Conservation (phyloP, 2,113 vertebrate genomes). For the Brachyhypopomus occidentalis region DNA sequence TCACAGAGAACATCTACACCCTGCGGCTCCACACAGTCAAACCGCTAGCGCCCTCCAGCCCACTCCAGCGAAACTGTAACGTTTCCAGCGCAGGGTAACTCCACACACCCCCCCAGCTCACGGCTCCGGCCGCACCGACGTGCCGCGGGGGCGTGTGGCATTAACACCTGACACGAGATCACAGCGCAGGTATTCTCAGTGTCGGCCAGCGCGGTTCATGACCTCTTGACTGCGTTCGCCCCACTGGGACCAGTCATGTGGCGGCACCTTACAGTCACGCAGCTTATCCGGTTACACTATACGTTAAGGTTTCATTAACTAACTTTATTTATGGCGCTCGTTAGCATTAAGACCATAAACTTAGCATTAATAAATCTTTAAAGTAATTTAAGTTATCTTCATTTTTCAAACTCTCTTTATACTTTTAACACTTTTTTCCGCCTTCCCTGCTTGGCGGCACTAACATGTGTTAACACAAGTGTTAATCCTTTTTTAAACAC, state of each 20-base stretch:
- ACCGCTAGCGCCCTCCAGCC: slow-evolving; percentile 6
- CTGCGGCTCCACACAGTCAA: slow-evolving; percentile 14
- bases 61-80: slow-evolving; percentile 28
- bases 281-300: background rate
- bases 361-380: too few relatives aligned
- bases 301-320: background rate
- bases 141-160: background rate
- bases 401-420: too few relatives aligned
- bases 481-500: too few relatives aligned
- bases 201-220: background rate
- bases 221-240: background rate
- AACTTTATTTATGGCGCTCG: too few relatives aligned
- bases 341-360: too few relatives aligned
- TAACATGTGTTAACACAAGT: too few relatives aligned
- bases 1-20: background rate
- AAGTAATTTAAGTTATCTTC: too few relatives aligned
- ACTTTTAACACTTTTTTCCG: too few relatives aligned
- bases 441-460: too few relatives aligned
- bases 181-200: background rate
- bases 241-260: background rate
- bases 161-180: background rate
- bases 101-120: background rate
- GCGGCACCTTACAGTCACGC: background rate
- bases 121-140: background rate
- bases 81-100: slow-evolving; percentile 2